Evolutionary conservation across 2,797 vertebrate genomes (phyloP).

Genomic region (Dicrostonyx torquatus): DNA sequence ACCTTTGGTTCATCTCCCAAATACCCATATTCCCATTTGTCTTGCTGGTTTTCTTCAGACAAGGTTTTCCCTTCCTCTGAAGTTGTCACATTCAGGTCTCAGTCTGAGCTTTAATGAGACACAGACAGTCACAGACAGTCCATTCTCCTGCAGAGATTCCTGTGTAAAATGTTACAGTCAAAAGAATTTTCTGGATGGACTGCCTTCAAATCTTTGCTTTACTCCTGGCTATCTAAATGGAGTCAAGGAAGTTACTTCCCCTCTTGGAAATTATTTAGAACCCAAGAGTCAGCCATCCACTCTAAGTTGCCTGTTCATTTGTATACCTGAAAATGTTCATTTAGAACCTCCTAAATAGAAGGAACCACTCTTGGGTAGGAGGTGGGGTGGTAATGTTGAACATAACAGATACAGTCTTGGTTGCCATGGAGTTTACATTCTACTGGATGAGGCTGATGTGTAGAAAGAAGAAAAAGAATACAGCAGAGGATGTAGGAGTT

Average conservation of each 20-base stretch:
- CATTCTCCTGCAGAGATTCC: slow-evolving; percentile 6
- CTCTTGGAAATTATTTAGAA: neutral
- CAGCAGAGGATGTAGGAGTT: neutral
- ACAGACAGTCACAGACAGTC: neutral
- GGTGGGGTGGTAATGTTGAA: neutral
- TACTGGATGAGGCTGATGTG: neutral
- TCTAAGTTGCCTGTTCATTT: neutral
- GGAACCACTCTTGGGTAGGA: neutral
- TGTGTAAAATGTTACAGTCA: neutral
- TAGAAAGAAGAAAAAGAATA: neutral
- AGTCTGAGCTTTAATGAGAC: slow-evolving; percentile 16
- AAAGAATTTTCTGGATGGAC: slow-evolving; percentile 41
- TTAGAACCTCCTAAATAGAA: neutral
- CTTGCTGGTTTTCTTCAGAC: neutral
- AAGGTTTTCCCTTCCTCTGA: neutral
- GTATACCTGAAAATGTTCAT: neutral
- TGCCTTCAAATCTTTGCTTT: slow-evolving; percentile 37
- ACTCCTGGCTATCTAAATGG: neutral
- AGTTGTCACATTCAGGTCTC: neutral
- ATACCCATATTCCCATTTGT: neutral
- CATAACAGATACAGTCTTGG: neutral
- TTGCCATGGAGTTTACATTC: slow-evolving; percentile 1
- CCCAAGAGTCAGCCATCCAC: neutral
- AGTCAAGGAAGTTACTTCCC: neutral
- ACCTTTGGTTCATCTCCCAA: neutral